phyloP scores from a whole-genome alignment of 2,888 invertebrate species.

The Rosalia funebris region DNA sequence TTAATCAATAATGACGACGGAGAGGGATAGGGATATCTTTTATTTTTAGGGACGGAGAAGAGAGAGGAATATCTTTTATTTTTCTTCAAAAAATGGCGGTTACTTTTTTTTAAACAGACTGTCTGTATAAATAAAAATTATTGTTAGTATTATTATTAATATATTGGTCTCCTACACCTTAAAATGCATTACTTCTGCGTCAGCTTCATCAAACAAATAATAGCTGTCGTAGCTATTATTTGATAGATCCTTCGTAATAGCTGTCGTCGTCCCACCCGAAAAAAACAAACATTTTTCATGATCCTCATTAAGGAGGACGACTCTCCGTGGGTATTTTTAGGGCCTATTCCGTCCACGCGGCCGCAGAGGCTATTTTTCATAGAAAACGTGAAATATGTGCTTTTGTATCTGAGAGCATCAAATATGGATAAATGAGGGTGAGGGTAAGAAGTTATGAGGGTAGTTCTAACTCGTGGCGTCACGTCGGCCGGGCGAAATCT shows the following conservation, averaged over 20 bases:
- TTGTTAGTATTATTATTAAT: too few relatives aligned
- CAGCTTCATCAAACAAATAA: too few relatives aligned
- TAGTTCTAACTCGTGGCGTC: slow-evolving; percentile 44
- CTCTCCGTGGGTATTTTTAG: slow-evolving; percentile 13
- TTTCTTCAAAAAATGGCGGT: too few relatives aligned
- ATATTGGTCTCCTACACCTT: too few relatives aligned
- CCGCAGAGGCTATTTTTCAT: slow-evolving; percentile 24
- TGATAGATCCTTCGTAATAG: slow-evolving; percentile 1
- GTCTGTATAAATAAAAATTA: too few relatives aligned
- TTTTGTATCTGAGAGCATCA: slow-evolving; percentile 30
- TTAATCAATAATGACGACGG: too few relatives aligned
- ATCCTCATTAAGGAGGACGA: slow-evolving; percentile 10
- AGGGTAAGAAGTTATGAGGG: slow-evolving; percentile 47
- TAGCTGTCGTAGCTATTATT: too few relatives aligned
- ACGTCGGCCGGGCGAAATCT: slow-evolving; percentile 44
- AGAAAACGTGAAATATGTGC: slow-evolving; percentile 28
- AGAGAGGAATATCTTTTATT: too few relatives aligned
- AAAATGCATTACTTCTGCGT: too few relatives aligned
- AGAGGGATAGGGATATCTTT: too few relatives aligned
- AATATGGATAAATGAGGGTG: slow-evolving; percentile 47
- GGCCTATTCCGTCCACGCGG: slow-evolving; percentile 8
- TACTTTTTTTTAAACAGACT: too few relatives aligned
- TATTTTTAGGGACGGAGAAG: too few relatives aligned
- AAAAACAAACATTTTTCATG: slow-evolving; percentile 15
- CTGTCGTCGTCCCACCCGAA: neutral